Evolutionary conservation across 2,113 vertebrate species (phyloP), one percentile per base, ranked within the genome.

Genomic region (Ahaetulla prasina): DNA sequence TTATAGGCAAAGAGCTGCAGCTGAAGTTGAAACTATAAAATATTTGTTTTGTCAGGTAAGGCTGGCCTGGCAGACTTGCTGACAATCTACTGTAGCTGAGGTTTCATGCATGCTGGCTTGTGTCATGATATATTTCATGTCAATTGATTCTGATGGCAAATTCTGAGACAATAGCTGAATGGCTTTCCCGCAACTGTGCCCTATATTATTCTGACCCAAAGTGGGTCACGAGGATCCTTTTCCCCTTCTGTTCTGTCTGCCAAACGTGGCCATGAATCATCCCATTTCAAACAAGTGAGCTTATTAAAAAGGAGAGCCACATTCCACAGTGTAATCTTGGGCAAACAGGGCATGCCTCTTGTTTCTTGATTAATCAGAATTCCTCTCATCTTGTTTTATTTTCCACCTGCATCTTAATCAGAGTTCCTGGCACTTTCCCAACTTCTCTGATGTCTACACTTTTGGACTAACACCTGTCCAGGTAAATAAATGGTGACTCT

Each of bases 281-380:
- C 90, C 84, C 93, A 96, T 96, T 94, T 95, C 95, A 57, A 94
- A 92, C 4, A 80, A 95, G 85, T 93, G 95, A 94, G 52, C 92
- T 60, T 47, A 11, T 96, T 95, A 91, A 91, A 87, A 95, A 95
- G 96, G 92, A 94, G 91, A 57, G 92, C 88, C 7, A 25, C 95
- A 91, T 96, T 96, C 96, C 95, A 54, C 91, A 0, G 88, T 4
- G 30, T 93, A 88, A 55, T 94, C 95, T 93, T 39, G 91, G 93
- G 93, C 91, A 93, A 88, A 95, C 93, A 3, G 0, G 95, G 95
- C 95, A 43, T 22, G 94, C 91, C 88, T 91, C 92, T 39, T 1
- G 90, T 63, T 95, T 95, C 94, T 94, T 94, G 89, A n/a, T 96
- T 96, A 95, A 95, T 93, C 94, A 39, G 90, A 88, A 43, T 85